Conservation (phyloP, 2,113 vertebrate genomes). For the Anas platyrhynchos region DNA sequence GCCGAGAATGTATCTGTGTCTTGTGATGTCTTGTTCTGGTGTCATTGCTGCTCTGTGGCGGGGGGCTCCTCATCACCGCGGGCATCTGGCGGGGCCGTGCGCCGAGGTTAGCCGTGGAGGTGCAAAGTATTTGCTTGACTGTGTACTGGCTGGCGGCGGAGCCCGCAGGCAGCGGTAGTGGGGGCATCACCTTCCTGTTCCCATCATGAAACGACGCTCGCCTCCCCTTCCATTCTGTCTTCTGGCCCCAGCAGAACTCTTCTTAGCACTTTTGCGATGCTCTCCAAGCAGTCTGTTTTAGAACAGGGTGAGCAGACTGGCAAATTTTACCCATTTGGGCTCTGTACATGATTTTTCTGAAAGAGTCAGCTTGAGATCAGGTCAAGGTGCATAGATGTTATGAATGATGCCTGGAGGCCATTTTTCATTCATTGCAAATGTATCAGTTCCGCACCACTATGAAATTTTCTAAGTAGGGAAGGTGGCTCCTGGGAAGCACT, state of each 20-base stretch:
- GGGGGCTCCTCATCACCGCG: slow-evolving; percentile 35
- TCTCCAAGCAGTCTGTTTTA: not conserved
- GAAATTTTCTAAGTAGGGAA: not conserved
- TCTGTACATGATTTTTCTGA: rapidly evolving
- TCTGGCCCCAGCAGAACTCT: slow-evolving; percentile 42
- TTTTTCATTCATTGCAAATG: not conserved
- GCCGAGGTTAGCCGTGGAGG: not conserved
- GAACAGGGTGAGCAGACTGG: not conserved
- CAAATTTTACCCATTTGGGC: not conserved
- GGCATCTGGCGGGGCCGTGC: not conserved
- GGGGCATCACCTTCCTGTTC: not conserved
- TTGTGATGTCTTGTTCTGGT: slow-evolving; percentile 76
- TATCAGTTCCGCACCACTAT: not conserved
- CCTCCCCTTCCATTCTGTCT: not conserved
- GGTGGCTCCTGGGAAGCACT: not conserved
- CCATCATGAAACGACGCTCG: not conserved
- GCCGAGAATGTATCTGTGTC: slow-evolving; percentile 67
- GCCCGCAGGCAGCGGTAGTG: rapidly evolving
- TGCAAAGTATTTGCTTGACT: not conserved
- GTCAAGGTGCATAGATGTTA: not conserved
- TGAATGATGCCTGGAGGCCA: not conserved
- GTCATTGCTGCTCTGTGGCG: slow-evolving; percentile 47
- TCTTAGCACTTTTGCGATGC: slow-evolving; percentile 37
- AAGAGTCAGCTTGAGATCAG: not conserved
- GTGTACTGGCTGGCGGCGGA: not conserved